Base-by-base conservation (phyloP, 2,113 vertebrate species). In the Grammomys surdaster region DNA sequence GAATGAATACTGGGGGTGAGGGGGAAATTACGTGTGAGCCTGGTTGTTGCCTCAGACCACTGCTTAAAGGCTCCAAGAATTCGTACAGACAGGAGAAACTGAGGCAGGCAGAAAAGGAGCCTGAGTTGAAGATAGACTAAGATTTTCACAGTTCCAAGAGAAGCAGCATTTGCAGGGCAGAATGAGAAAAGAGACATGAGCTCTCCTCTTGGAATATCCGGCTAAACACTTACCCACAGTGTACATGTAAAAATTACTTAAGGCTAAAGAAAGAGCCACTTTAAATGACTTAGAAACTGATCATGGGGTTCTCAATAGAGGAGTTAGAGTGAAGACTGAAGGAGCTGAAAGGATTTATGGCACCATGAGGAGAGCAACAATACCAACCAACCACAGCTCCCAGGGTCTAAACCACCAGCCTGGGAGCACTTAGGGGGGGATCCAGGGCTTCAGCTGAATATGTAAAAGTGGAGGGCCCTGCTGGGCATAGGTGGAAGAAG, bases 1-100 rank as follows among this genome's bases (percentile, higher is more conserved):
- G 67, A 88, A 7, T 85, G 11, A 72, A 65, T 19, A 1, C 11
- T 54, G n/a, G 48, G 40, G 80, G 46, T 54, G 46, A 48, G 46
- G 51, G 56, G 28, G 77, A 80, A 48, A 3, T 40, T 22, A 5
- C 2, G 33, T 0, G 14, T 3, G 11, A 88, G 51, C 3, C 43
- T 51, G 22, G 3, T 12, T 31, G 13, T 54, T 90, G 17, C 43
- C n/a, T 24, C 33, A 51, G n/a, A 14, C 19, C 26, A 43, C 3
- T 72, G 65, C 31, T 4, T 36, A 26, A 28, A 43, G 26, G 26
- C 51, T 82, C 36, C 12, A 22, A 36, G 28, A 82, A 82, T 46
- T 19, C 14, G 24, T 14, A 28, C 1, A 10, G 10, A 0, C 4
- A 2, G 11, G 22, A 12, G 56, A 78, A 40, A 48, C 8, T 20